Conservation (phyloP, 2,113 vertebrate species). For the Cebidichthys violaceus region DNA sequence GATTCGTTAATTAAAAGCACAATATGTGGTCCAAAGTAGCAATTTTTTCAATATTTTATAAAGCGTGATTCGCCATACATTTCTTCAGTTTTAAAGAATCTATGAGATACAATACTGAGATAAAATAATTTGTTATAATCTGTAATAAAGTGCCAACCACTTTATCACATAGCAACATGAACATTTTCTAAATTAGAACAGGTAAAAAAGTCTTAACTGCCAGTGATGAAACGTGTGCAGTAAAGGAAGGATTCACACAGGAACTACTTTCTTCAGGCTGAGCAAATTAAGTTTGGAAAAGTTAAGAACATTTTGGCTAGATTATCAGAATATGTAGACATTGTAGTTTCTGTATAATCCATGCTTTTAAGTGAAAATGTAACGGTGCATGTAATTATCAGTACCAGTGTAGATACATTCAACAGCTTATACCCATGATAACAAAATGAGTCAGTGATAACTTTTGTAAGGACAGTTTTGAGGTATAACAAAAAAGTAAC, state of each 20-base stretch:
- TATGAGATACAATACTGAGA: background rate
- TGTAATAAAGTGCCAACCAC: background rate
- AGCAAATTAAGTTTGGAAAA: background rate
- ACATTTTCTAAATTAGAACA: background rate
- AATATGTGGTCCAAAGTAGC: background rate
- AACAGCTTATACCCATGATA: background rate
- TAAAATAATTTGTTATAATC: background rate
- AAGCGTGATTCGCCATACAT: background rate
- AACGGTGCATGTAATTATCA: background rate
- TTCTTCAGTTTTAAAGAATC: background rate
- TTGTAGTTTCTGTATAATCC: background rate
- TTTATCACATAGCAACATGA: too few species aligned
- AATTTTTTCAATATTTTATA: background rate
- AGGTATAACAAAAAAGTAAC: too few species aligned
- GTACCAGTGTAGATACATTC: background rate
- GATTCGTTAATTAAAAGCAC: background rate
- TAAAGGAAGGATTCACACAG: background rate
- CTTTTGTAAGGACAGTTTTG: background rate
- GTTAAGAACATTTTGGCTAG: background rate
- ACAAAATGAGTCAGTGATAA: background rate
- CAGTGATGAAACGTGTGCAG: background rate
- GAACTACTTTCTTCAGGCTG: background rate
- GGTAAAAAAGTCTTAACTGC: background rate
- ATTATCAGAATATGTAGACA: background rate
- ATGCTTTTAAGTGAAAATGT: background rate